phyloP scores from a whole-genome alignment of 2,797 vertebrate genomes.

The Gorsachius magnificus region DNA sequence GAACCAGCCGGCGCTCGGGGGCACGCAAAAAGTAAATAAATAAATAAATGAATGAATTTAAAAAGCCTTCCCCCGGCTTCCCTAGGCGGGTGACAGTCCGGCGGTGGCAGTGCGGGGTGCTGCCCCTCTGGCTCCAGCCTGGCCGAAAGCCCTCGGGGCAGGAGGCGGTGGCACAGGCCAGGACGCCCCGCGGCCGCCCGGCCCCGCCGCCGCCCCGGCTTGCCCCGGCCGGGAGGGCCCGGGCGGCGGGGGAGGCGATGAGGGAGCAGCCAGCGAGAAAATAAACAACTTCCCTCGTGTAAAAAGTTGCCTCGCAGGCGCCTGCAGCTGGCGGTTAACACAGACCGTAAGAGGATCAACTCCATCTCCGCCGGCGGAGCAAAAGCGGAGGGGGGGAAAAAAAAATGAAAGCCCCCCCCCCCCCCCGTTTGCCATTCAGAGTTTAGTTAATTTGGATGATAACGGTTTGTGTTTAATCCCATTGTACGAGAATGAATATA shows the following conservation, averaged over 20 bases:
- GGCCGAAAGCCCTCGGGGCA: background rate
- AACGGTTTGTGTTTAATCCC: conserved; percentile 78
- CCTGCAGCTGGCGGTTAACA: conserved; percentile 81
- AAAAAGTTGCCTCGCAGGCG: conserved; percentile 56
- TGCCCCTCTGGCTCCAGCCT: background rate
- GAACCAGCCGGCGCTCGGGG: background rate
- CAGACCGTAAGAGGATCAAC: conserved; percentile 80
- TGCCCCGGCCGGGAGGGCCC: background rate
- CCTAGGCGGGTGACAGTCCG: no score
- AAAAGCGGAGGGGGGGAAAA: background rate
- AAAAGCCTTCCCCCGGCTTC: background rate
- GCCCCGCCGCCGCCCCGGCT: background rate
- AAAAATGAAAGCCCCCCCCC: background rate
- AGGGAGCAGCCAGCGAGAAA: background rate
- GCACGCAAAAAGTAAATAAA: no score
- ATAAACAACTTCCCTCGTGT: conserved; percentile 61
- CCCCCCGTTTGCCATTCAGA: conserved; percentile 67
- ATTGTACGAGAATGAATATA: conserved; percentile 73
- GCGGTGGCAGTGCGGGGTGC: background rate
- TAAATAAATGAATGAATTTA: no score
- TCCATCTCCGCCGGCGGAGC: conserved; percentile 49
- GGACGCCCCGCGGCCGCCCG: no score
- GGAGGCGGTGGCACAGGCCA: background rate
- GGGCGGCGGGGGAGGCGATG: background rate
- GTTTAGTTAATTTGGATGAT: conserved; percentile 79